Evolutionary conservation across 1,140 invertebrate species (phyloP), one percentile per base, ranked within the genome.

Genomic region (Lutraria rhynchaena): DNA sequence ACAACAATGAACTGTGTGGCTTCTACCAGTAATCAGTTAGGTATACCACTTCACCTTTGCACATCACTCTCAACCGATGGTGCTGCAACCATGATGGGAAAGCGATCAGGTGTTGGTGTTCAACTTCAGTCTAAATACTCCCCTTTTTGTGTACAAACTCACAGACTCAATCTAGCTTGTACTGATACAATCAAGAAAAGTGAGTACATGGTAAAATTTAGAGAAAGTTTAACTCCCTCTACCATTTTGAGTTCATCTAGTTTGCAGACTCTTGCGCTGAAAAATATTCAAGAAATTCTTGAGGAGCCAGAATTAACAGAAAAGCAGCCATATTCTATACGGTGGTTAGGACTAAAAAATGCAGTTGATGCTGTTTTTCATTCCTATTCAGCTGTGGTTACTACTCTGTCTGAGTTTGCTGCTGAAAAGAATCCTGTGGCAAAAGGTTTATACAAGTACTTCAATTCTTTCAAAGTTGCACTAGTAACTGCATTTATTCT

Each of bases 101-200:
- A 46, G 22, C n/a, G 31, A 7, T 31, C 41, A 9, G 67, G 67
- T 33, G 44, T 53, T 24, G 67, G 67, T 13, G n/a, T 33, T n/a
- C 67, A 71, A n/a, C 4, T 71, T 5, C 22, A 3, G n/a, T 3
- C n/a, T 31, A 71, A 49, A 29, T 71, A 51, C 46, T 71, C 67
- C 27, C 67, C 67, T 22, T 71, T 71, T 27, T 71, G 67, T 51
- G n/a, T n/a, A 3, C 67, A 71, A 53, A 71, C 49, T 5, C 67
- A 71, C 44, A 71, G 67, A 29, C 44, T 71, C n/a, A 71, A 71
- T 27, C 44, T 71, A 3, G 67, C 75, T 13, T 78, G 60, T 27
- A 65, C 46, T 55, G 75, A 78, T 29, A 61, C 75, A 35, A 53
- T 78, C n/a, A n/a, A 27, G 55, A 78, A 69, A 65, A 67, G 37